Evolutionary conservation across 2,888 invertebrate species (phyloP).

Genomic region (Chloroclysta siterata): DNA sequence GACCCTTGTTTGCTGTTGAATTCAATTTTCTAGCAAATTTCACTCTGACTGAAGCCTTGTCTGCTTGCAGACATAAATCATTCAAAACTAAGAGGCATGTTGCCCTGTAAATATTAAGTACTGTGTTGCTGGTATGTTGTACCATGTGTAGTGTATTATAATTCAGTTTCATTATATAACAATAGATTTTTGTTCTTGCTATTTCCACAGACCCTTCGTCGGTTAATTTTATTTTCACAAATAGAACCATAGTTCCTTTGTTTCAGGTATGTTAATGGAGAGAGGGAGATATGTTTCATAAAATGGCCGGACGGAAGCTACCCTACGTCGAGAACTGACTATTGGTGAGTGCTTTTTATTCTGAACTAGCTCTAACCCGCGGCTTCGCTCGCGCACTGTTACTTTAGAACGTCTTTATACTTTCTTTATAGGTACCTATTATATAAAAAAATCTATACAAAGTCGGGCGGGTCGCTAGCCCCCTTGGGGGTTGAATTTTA

Average conservation of each 20-base stretch:
- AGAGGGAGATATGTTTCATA: conserved; percentile 85
- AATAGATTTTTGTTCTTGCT: conserved; percentile 13
- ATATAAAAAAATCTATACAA: no score
- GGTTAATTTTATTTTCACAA: conserved; percentile 6
- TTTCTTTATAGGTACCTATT: no score
- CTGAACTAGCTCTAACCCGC: no score
- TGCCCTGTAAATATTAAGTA: conserved; percentile 12
- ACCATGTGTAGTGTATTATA: conserved; percentile 8
- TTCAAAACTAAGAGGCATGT: conserved; percentile 12
- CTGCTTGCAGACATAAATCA: conserved; percentile 15
- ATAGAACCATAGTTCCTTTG: conserved; percentile 30
- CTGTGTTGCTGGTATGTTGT: neutral
- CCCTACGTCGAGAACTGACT: conserved; percentile 84
- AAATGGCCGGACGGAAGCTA: conserved; percentile 87
- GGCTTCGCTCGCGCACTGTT: no score
- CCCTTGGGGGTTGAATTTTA: no score
- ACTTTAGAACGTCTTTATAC: no score
- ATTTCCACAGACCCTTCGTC: conserved; percentile 6
- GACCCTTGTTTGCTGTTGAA: conserved; percentile 4
- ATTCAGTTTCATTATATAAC: conserved; percentile 9
- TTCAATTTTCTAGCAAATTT: conserved; percentile 10
- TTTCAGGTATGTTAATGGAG: conserved; percentile 77
- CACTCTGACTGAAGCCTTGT: conserved; percentile 1
- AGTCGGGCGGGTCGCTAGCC: no score
- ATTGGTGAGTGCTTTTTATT: conserved; percentile 76